Percentiles rank a stretch among this genome's conserved stretches.
These are phyloP conservation scores for Leptura quadrifasciata DNA, from an alignment of 2,888 invertebrate genomes.

Conservation along the genomic window DNA sequence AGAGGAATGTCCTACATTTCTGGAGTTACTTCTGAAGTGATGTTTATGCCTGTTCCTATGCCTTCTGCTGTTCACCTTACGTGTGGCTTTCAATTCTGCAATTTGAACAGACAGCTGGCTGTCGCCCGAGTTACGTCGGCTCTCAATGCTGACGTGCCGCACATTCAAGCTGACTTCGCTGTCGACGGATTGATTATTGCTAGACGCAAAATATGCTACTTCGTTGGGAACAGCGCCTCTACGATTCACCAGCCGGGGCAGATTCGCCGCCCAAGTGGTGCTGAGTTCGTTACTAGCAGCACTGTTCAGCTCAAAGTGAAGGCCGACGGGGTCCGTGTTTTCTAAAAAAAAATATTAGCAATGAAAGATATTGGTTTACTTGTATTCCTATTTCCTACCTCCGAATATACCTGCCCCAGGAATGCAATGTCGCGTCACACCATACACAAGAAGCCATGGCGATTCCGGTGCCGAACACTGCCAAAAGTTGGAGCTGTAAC, in stretches of 20 bases:
- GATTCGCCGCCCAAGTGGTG: conserved; percentile 93
- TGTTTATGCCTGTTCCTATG: conserved; percentile 71
- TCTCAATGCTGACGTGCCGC: conserved; percentile 89
- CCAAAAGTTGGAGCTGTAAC: conserved; percentile 87
- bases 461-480: conserved; percentile 89
- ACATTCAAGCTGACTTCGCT: conserved; percentile 82
- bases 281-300: conserved; percentile 89
- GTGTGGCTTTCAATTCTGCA: conserved; percentile 85
- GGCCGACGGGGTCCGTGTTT: conserved; percentile 92
- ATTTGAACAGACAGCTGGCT: conserved; percentile 91
- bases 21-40: conserved; percentile 63
- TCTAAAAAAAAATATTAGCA: conserved; percentile 74
- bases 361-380: too few relatives aligned
- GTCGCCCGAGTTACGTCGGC: conserved; percentile 90
- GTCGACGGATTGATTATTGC: conserved; percentile 77
- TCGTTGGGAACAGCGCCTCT: conserved; percentile 87
- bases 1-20: conserved; percentile 65
- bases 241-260: conserved; percentile 90
- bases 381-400: conserved; percentile 79
- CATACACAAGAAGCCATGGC: conserved; percentile 96
- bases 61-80: conserved; percentile 75
- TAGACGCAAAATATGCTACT: conserved; percentile 75
- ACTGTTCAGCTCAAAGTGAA: conserved; percentile 83
- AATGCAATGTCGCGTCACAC: conserved; percentile 88
- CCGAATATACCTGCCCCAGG: conserved; percentile 90